These are phyloP conservation scores for Plectus sambesii DNA, from an alignment of 1,140 invertebrate species.

Conservation along the genomic window DNA sequence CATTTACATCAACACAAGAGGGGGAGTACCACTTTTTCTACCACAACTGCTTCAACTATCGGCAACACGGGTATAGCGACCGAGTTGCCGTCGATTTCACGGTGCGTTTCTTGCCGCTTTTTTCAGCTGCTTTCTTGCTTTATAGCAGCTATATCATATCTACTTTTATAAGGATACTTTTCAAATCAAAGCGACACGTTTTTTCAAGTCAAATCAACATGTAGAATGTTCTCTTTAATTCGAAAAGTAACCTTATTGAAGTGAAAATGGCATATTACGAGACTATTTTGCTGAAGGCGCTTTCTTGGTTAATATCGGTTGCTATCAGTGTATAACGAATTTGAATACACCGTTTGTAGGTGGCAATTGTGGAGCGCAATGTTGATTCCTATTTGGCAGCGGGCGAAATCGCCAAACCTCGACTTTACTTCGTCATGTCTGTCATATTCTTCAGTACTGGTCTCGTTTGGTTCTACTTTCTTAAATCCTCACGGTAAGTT, in stretches of 20 bases:
- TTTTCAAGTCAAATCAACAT: too few species aligned
- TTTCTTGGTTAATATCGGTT: background rate
- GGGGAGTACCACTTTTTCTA: conserved; percentile 90
- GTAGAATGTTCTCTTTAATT: too few species aligned
- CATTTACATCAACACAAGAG: conserved; percentile 66
- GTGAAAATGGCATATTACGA: too few species aligned
- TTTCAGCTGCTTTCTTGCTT: background rate
- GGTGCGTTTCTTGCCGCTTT: conserved; percentile 12
- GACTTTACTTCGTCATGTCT: conserved; percentile 79
- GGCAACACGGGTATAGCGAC: conserved; percentile 46
- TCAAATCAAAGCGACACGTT: too few species aligned
- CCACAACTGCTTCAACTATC: conserved; percentile 75
- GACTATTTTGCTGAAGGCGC: too few species aligned
- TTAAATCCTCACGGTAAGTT: conserved; percentile 67
- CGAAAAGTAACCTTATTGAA: too few species aligned
- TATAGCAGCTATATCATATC: background rate
- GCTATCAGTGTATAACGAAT: conserved; percentile 16
- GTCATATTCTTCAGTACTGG: conserved; percentile 76
- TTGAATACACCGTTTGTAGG: conserved; percentile 57
- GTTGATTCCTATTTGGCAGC: conserved; percentile 81
- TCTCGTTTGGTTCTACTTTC: conserved; percentile 76
- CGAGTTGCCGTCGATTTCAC: conserved; percentile 40
- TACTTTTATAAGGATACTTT: too few species aligned
- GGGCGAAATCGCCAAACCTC: conserved; percentile 85
- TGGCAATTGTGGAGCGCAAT: conserved; percentile 61